Evolutionary conservation across 1,140 invertebrate species (phyloP).

Genomic region (Cotesia glomerata): DNA sequence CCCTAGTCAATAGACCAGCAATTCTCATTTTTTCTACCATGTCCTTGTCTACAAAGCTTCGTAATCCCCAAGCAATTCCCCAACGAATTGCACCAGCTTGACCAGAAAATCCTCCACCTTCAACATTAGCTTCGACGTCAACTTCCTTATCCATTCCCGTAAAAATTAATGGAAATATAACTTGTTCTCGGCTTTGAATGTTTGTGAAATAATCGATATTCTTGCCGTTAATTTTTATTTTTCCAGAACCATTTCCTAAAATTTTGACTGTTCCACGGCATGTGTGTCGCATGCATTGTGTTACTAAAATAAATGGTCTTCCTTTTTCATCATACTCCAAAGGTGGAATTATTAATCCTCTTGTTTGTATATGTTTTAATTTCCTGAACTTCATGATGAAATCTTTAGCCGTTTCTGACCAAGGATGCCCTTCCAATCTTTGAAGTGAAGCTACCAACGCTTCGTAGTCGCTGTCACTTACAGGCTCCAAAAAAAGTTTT

Average conservation of each 20-base stretch:
- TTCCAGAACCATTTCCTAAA: constrained; percentile 78
- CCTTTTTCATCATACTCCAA: constrained; percentile 35
- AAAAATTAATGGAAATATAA: constrained; percentile 88
- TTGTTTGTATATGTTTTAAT: constrained; percentile 63
- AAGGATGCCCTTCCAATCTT: constrained; percentile 74
- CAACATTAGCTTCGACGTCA: constrained; percentile 81
- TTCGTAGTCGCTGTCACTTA: constrained; percentile 76
- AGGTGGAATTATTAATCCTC: constrained; percentile 62
- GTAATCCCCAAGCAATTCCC: constrained; percentile 80
- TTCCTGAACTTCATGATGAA: constrained; percentile 77
- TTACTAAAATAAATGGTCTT: constrained; percentile 38
- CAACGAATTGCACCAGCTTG: constrained; percentile 86
- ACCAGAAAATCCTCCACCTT: constrained; percentile 73
- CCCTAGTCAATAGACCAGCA: constrained; percentile 87
- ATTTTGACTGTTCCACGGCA: constrained; percentile 73
- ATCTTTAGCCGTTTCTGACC: constrained; percentile 70
- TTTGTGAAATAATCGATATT: constrained; percentile 78
- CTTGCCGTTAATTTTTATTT: constrained; percentile 81
- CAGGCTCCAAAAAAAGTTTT: constrained; percentile 71
- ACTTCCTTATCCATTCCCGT: constrained; percentile 77
- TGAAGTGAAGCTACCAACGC: constrained; percentile 78
- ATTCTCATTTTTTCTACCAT: constrained; percentile 86
- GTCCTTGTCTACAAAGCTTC: constrained; percentile 80
- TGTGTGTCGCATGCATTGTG: constrained; percentile 75
- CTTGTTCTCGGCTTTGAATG: constrained; percentile 76